Percentiles rank a stretch among this genome's conserved stretches.
Conservation (phyloP, 2,888 invertebrate species). For the Limnephilus marmoratus region DNA sequence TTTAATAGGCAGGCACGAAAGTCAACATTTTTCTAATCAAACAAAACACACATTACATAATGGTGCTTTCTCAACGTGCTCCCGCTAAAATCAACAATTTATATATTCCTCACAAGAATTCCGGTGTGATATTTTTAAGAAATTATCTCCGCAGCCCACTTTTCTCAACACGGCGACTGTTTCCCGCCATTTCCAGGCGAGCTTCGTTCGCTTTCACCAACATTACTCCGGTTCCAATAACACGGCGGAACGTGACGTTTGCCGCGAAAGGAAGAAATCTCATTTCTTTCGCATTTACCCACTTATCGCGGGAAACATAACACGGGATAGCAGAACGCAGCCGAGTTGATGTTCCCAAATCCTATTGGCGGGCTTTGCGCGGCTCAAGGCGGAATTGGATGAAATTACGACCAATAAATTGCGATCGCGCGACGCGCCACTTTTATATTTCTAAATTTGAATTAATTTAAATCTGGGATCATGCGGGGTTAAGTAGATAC, state of each 20-base stretch:
- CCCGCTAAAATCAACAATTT: neutral
- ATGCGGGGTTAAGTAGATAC: slow-evolving; percentile 9
- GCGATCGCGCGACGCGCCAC: slow-evolving; percentile 20
- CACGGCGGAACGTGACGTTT: slow-evolving; percentile 46
- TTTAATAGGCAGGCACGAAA: neutral
- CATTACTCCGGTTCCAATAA: slow-evolving; percentile 41
- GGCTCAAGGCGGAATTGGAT: slow-evolving; percentile 49
- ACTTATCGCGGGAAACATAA: slow-evolving; percentile 42
- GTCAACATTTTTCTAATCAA: neutral
- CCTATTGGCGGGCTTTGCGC: slow-evolving; percentile 52
- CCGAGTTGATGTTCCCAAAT: slow-evolving; percentile 46
- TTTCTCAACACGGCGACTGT: slow-evolving; percentile 30
- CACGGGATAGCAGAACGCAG: slow-evolving; percentile 38
- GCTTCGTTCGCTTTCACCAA: slow-evolving; percentile 30
- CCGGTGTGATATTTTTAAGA: slow-evolving; percentile 20
- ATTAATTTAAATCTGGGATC: slow-evolving; percentile 47
- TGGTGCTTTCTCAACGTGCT: neutral
- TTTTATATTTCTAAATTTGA: slow-evolving; percentile 41
- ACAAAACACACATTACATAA: neutral
- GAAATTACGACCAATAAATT: slow-evolving; percentile 55
- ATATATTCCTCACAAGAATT: neutral
- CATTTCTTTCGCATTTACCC: slow-evolving; percentile 53
- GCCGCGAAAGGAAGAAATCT: slow-evolving; percentile 41
- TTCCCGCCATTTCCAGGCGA: slow-evolving; percentile 14
- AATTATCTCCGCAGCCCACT: slow-evolving; percentile 32